phyloP scores from a whole-genome alignment of 2,797 vertebrate species.

The Cuniculus paca region DNA sequence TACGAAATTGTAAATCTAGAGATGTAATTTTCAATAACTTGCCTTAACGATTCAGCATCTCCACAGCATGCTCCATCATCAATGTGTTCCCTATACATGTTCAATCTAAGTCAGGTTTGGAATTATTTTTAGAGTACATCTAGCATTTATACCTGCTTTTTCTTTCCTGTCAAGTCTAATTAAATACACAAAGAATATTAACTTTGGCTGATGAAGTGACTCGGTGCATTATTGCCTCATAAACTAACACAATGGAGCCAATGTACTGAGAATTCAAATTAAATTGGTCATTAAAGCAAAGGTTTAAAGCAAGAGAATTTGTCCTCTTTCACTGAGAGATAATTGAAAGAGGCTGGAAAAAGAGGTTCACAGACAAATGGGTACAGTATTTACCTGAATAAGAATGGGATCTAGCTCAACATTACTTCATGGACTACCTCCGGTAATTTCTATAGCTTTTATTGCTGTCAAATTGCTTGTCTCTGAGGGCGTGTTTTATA shows the following conservation, averaged over 20 bases:
- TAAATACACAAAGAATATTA: constrained; percentile 51
- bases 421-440: background rate
- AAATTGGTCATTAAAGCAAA: constrained; percentile 37
- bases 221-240: constrained; percentile 53
- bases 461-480: constrained; percentile 21
- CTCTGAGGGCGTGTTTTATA: constrained; percentile 47
- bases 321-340: constrained; percentile 1
- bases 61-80: background rate
- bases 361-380: constrained; percentile 43
- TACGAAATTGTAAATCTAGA: background rate
- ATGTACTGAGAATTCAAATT: constrained; percentile 61
- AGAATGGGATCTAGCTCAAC: constrained; percentile 35
- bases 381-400: constrained; percentile 62
- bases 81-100: background rate
- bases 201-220: constrained; percentile 22
- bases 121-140: constrained; percentile 57
- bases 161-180: constrained; percentile 64
- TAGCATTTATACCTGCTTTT: constrained; percentile 51
- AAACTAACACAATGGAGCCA: constrained; percentile 29
- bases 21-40: background rate
- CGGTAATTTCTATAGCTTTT: constrained; percentile 55
- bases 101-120: constrained; percentile 19
- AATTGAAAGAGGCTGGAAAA: background rate
- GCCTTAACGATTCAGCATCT: background rate
- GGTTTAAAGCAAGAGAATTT: background rate